Evolutionary conservation across 2,797 vertebrate species (phyloP).

Genomic region (Gymnocypris eckloni): DNA sequence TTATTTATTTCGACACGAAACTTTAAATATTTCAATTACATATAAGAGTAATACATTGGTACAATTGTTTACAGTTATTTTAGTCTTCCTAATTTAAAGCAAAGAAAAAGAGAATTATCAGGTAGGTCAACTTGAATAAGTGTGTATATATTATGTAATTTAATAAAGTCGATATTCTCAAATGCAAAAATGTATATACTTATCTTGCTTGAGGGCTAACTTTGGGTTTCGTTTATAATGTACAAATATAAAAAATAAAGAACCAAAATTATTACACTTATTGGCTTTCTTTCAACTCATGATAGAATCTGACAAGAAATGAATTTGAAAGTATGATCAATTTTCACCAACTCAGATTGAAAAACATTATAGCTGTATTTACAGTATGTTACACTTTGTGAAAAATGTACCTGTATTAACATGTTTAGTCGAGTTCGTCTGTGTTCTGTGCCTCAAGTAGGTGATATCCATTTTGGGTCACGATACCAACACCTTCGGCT

Average conservation of each 20-base stretch:
- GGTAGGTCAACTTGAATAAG: background rate
- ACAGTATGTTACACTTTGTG: background rate
- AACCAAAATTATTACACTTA: background rate
- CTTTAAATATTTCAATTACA: background rate
- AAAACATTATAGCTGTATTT: background rate
- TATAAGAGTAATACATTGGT: background rate
- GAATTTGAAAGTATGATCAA: background rate
- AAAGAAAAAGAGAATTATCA: background rate
- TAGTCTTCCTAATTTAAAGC: background rate
- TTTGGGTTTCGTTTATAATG: background rate
- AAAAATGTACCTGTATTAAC: background rate
- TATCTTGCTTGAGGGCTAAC: background rate
- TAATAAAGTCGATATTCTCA: background rate
- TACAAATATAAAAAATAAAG: background rate
- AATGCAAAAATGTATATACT: background rate
- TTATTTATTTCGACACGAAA: background rate
- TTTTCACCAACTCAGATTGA: background rate
- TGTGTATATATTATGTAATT: background rate
- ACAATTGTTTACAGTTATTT: background rate
- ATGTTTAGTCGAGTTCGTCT: background rate
- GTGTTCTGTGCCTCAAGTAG: background rate
- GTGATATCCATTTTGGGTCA: background rate
- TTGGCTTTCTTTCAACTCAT: background rate
- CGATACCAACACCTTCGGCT: too few species aligned
- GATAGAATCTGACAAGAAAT: background rate